Evolutionary conservation across 2,113 vertebrate genomes (phyloP).

Genomic region (Heliornis fulica): DNA sequence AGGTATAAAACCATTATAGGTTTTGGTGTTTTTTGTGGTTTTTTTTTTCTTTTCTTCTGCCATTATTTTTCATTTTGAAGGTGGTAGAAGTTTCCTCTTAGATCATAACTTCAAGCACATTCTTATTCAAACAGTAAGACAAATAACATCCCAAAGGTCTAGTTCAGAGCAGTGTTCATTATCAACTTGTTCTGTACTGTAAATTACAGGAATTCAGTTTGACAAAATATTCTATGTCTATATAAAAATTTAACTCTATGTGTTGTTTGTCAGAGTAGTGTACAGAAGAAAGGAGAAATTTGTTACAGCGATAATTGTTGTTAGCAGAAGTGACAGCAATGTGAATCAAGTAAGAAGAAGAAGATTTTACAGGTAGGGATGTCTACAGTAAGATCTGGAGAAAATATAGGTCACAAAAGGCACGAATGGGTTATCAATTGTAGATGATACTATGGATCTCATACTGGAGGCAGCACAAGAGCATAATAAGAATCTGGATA

Average conservation of each 20-base stretch:
- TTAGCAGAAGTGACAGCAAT: neutral
- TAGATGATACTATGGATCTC: neutral
- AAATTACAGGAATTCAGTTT: constrained; percentile 20
- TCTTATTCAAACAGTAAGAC: constrained; percentile 29
- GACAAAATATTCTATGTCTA: neutral
- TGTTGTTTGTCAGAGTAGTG: neutral
- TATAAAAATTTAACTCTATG: neutral
- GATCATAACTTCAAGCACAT: constrained; percentile 20
- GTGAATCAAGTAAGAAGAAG: neutral
- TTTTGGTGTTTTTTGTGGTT: too few relatives aligned
- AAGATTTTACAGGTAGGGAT: neutral
- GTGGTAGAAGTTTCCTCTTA: neutral
- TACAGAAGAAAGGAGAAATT: neutral
- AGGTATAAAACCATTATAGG: neutral
- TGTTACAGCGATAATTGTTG: neutral
- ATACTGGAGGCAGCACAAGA: neutral
- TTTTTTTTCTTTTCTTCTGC: neutral
- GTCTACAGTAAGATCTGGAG: neutral
- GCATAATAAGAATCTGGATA: neutral
- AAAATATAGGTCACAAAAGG: neutral
- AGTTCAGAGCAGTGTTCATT: constrained; percentile 8
- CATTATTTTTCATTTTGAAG: constrained; percentile 25
- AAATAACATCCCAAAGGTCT: constrained; percentile 35
- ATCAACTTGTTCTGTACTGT: constrained; percentile 1
- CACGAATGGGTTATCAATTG: neutral